These are phyloP conservation scores for Centruroides vittatus DNA, from an alignment of 1,140 invertebrate species.

Conservation along the genomic window DNA sequence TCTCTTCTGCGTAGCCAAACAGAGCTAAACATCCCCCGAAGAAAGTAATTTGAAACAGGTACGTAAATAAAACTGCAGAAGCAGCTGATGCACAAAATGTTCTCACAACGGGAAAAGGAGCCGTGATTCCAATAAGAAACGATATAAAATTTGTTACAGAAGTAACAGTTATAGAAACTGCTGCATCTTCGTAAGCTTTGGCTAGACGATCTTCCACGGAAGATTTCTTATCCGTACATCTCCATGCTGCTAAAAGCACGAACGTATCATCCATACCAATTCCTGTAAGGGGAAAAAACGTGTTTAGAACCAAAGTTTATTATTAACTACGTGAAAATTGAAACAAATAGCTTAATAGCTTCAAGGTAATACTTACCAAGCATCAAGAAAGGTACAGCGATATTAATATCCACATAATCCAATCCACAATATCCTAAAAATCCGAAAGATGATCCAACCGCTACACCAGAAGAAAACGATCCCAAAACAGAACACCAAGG, in stretches of 20 bases:
- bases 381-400: conserved; percentile 86
- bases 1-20: conserved; percentile 68
- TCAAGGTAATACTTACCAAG: conserved; percentile 51
- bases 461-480: conserved; percentile 75
- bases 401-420: conserved; percentile 87
- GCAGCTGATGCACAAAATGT: conserved; percentile 95
- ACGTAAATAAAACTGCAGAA: conserved; percentile 78
- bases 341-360: too few relatives aligned
- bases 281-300: conserved; percentile 38
- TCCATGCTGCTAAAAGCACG: conserved; percentile 87
- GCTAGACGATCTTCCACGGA: conserved; percentile 72
- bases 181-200: conserved; percentile 77
- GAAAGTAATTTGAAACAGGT: conserved; percentile 87
- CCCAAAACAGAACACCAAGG: conserved; percentile 80
- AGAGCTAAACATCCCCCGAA: conserved; percentile 80
- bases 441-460: conserved; percentile 75
- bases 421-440: conserved; percentile 74
- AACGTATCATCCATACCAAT: conserved; percentile 95
- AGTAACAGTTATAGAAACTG: conserved; percentile 94
- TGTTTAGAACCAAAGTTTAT: too few relatives aligned
- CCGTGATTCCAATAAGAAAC: conserved; percentile 90
- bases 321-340: too few relatives aligned
- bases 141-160: conserved; percentile 92
- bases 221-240: conserved; percentile 60
- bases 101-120: conserved; percentile 81